Percentiles rank a stretch among this genome's conserved stretches.
phyloP scores from a whole-genome alignment of 2,888 invertebrate genomes.

The Anthrax anthrax region DNA sequence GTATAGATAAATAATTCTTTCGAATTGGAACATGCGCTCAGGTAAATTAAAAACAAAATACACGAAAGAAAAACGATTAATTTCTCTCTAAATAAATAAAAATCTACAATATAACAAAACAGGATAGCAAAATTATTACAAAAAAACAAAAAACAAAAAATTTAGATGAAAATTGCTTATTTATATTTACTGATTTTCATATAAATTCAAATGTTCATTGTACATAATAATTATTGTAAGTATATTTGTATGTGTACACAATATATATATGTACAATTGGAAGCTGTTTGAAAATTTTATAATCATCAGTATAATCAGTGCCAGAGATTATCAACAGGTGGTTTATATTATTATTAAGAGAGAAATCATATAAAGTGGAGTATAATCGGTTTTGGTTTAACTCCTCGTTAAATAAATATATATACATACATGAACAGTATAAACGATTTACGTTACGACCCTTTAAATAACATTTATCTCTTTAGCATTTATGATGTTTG shows the following conservation, averaged over 20 bases:
- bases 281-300: too few species aligned
- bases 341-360: conserved; percentile 3
- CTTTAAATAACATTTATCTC: conserved; percentile 3
- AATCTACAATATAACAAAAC: too few species aligned
- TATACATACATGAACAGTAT: neutral
- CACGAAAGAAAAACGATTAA: neutral
- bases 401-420: conserved; percentile 7
- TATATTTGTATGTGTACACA: too few species aligned
- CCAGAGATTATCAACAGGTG: conserved; percentile 1
- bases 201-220: too few species aligned
- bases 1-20: too few species aligned
- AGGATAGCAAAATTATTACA: too few species aligned
- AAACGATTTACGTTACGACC: neutral
- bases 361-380: conserved; percentile 6
- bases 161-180: too few species aligned
- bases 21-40: conserved; percentile 8
- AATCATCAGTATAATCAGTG: neutral
- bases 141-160: too few species aligned
- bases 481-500: neutral
- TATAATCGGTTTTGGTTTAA: conserved; percentile 7
- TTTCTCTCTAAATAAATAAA: neutral
- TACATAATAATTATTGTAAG: too few species aligned
- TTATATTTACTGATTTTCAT: too few species aligned
- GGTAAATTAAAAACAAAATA: conserved; percentile 2
- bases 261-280: too few species aligned